phyloP scores from a whole-genome alignment of 2,888 invertebrate species.

The Oxyteleia sp. region DNA sequence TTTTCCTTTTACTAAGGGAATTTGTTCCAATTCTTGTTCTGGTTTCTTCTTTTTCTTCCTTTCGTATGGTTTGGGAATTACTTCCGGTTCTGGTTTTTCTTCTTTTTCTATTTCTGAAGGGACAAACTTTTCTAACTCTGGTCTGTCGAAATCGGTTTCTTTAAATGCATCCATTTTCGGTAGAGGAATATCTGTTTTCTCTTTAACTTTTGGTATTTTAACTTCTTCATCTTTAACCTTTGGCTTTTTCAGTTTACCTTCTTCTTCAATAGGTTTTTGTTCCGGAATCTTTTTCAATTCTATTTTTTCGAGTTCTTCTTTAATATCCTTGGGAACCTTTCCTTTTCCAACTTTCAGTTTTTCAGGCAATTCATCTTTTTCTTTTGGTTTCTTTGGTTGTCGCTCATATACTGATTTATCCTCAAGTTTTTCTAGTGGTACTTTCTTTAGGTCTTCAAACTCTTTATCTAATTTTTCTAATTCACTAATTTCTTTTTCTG shows the following conservation, averaged over 20 bases:
- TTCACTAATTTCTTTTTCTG: constrained; percentile 89
- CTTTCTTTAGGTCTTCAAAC: constrained; percentile 87
- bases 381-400: constrained; percentile 83
- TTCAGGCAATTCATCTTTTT: constrained; percentile 81
- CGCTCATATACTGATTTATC: constrained; percentile 85
- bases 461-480: constrained; percentile 89
- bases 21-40: constrained; percentile 83
- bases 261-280: constrained; percentile 82
- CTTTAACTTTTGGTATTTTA: constrained; percentile 77
- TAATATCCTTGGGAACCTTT: constrained; percentile 81
- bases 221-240: constrained; percentile 79
- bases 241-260: constrained; percentile 80
- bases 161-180: constrained; percentile 82
- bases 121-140: constrained; percentile 85
- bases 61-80: constrained; percentile 80
- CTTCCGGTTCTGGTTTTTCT: constrained; percentile 82
- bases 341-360: constrained; percentile 85
- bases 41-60: constrained; percentile 82
- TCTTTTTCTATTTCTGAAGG: constrained; percentile 82
- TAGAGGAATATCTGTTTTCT: constrained; percentile 80
- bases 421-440: constrained; percentile 85
- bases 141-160: constrained; percentile 83
- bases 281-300: constrained; percentile 86
- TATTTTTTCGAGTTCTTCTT: constrained; percentile 82
- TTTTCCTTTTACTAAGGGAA: constrained; percentile 85